A percentile compares a stretch with the other conserved stretches of the same genome.
Conservation (phyloP, 2,888 invertebrate genomes). For the Glyphotaelius pellucidus region DNA sequence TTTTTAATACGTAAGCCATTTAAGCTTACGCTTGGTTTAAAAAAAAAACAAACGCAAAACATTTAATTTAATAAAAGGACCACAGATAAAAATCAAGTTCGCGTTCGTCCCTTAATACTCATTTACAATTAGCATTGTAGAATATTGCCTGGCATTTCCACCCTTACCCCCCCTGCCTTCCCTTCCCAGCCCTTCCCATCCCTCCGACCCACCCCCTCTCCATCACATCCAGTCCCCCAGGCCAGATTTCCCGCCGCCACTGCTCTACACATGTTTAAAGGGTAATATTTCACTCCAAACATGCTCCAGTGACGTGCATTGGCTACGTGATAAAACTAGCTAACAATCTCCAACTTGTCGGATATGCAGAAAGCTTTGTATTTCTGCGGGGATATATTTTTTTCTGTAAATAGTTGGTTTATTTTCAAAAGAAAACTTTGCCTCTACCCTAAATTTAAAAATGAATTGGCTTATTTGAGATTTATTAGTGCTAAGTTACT, state of each 20-base stretch:
- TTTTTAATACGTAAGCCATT: neutral
- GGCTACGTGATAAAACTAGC: slow-evolving; percentile 8
- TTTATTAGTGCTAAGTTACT: neutral
- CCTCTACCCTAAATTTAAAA: neutral
- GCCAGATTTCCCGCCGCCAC: slow-evolving; percentile 39
- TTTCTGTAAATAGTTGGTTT: neutral
- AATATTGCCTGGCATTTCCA: neutral
- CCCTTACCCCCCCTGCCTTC: neutral
- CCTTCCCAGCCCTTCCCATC: neutral
- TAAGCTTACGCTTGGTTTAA: neutral
- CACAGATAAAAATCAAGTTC: neutral
- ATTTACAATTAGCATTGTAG: slow-evolving; percentile 1
- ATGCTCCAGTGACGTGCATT: slow-evolving; percentile 28
- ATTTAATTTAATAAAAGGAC: neutral
- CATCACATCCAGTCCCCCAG: slow-evolving; percentile 13
- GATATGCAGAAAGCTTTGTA: neutral
- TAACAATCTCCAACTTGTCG: slow-evolving; percentile 9
- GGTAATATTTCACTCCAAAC: slow-evolving; percentile 51
- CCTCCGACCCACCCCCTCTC: neutral
- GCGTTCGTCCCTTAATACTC: neutral
- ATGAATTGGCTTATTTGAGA: neutral
- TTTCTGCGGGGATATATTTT: neutral
- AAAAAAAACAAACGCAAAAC: no score
- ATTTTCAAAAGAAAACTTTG: neutral
- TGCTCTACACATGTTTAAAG: slow-evolving; percentile 50